Evolutionary conservation across 1,140 invertebrate genomes (phyloP), one percentile per base, ranked within the genome.

Genomic region (Drosophila ohnishii): DNA sequence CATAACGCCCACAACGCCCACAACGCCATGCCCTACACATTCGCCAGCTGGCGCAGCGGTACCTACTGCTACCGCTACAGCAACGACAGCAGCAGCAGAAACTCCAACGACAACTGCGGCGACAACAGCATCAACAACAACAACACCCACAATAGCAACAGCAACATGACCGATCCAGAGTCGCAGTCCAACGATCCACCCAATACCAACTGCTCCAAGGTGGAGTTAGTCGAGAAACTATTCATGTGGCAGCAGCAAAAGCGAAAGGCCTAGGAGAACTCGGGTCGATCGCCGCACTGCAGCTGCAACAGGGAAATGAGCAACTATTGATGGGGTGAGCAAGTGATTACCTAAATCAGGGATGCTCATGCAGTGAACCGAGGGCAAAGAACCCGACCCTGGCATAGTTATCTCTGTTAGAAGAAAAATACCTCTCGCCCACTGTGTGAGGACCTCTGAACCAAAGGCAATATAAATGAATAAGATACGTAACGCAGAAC

Each of bases 171-270:
- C 47, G 62, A 75, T 47, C 65, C 66, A 34, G 62, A 82, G n/a
- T 45, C 60, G 14, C 74, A 60, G 32, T 42, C 44, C 64, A 32
- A 79, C 60, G 62, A 66, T 76, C 69, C 73, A 63, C 72, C 69
- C 51, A 86, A 72, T 39, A 75, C 62, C 40, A 77, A 80, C 60
- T 88, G 73, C 76, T 87, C 84, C 64, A 87, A 87, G 75, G 84
- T 87, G 37, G 84, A 87, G 65, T 66, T 87, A 40, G 84, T 87
- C 63, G 84, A 87, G 56, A 84, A 80, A 70, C 80, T 87, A 48
- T 87, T 87, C 56, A 72, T 66, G 80, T 88, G 84, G 84, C 84
- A 87, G 35, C 84, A 87, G 67, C 84, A 87, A 51, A 79, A 87
- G 59, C 83, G 84, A 76, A 86, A 87, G 75, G 62, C 64, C 67